Evolutionary conservation across 2,113 vertebrate genomes (phyloP), one percentile per base, ranked within the genome.

Genomic region (Bos taurus): DNA sequence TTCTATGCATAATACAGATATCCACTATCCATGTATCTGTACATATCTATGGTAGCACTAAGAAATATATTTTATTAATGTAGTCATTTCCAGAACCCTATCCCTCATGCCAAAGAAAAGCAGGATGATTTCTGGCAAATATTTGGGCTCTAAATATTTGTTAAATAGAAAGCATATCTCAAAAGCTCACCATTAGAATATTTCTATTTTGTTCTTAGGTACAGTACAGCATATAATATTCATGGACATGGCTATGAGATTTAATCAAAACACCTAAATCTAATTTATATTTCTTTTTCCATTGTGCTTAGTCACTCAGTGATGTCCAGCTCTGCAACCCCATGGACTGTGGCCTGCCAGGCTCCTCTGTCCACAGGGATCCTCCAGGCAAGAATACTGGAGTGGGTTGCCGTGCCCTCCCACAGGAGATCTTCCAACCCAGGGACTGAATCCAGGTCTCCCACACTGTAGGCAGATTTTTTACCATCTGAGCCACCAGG

Each of bases 281-380:
- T 88, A 92, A 33, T 92, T 86, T 87, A 57, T 36, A 85, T 95
- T 85, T 2, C 25, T 33, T 74, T 95, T 95, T 93, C 33, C n/a
- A 59, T 33, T 80, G 17, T 0, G 0, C n/a, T 21, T 11, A 71
- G 10, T 71, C 19, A 8, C 9, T 71, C 33, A 36, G n/a, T 71
- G 0, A 2, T 71, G n/a, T 71, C 67, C 9, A 6, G 67, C n/a
- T 71, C 67, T 36, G 64, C 0, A 1, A 71, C n/a, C 10, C 19
- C n/a, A 36, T 71, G 67, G 67, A 71, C 67, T 21, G 8, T 71
- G 67, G n/a, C n/a, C 67, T 36, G 67, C 9, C n/a, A 36, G 67
- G 67, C n/a, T 71, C 19, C 19, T 71, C 67, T 36, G 67, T 12
- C 19, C n/a, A 36, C n/a, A 36, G n/a, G 67, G n/a, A 71, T 71